phyloP scores from a whole-genome alignment of 2,113 vertebrate genomes.

The Oryzias celebensis region DNA sequence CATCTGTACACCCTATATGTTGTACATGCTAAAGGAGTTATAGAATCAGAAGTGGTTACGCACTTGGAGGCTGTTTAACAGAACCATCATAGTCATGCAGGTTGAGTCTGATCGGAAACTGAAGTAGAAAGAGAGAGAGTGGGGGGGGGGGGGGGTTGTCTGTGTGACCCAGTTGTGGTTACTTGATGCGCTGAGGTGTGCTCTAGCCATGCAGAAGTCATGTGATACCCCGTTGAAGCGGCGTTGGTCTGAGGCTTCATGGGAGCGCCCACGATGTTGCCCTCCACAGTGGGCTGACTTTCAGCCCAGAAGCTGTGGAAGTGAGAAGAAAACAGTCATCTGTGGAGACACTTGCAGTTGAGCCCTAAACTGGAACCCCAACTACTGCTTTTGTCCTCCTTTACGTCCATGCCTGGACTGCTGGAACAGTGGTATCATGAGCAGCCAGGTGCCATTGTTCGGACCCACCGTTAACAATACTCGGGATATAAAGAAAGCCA shows the following conservation, averaged over 20 bases:
- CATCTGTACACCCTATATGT: too few species aligned
- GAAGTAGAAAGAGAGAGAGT: not conserved
- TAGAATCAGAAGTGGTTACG: too few species aligned
- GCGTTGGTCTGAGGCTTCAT: constrained; percentile 35
- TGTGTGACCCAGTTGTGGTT: constrained; percentile 49
- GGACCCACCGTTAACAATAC: constrained; percentile 25
- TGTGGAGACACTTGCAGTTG: not conserved
- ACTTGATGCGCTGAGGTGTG: constrained; percentile 35
- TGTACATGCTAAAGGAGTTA: too few species aligned
- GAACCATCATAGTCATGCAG: not conserved
- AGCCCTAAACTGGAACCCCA: constrained; percentile 37
- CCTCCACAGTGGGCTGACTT: constrained; percentile 34
- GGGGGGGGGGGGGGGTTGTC: constrained; percentile 4
- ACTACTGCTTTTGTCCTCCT: constrained; percentile 46
- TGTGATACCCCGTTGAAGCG: constrained; percentile 34
- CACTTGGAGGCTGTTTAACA: too few species aligned
- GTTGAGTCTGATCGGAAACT: constrained; percentile 7
- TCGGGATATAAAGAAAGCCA: constrained; percentile 20
- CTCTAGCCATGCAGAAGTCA: constrained; percentile 24
- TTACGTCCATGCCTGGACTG: constrained; percentile 14
- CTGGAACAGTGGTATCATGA: constrained; percentile 12
- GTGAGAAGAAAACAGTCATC: constrained; percentile 15
- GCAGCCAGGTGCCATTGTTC: constrained; percentile 38
- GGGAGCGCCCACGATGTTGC: constrained; percentile 1
- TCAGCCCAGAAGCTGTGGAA: constrained; percentile 20